A percentile compares a stretch with the other conserved stretches of the same genome.
phyloP scores from a whole-genome alignment of 1,140 invertebrate species.

The Zaprionus ghesquierei region DNA sequence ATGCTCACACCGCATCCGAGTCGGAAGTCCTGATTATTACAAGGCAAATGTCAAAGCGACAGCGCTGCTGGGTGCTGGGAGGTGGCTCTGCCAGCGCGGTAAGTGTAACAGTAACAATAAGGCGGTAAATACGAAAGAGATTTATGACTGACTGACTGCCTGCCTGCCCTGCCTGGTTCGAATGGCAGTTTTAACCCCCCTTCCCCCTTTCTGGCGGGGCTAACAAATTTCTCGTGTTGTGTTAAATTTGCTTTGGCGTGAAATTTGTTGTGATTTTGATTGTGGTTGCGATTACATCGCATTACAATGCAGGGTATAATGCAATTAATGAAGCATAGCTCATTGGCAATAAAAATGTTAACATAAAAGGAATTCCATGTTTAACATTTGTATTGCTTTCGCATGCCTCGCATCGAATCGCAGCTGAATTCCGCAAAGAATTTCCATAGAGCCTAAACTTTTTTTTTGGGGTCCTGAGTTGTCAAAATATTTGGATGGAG shows the following conservation, averaged over 20 bases:
- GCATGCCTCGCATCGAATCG: neutral
- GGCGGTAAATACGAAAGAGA: conserved; percentile 64
- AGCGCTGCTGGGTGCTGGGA: conserved; percentile 1
- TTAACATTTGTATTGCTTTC: conserved; percentile 45
- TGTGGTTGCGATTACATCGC: conserved; percentile 62
- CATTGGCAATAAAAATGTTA: conserved; percentile 65
- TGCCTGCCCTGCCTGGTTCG: conserved; percentile 28
- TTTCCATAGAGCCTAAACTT: neutral
- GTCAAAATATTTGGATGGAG: neutral
- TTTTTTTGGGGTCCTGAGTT: neutral
- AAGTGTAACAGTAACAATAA: conserved; percentile 55
- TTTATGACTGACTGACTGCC: conserved; percentile 50
- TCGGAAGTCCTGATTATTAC: conserved; percentile 77
- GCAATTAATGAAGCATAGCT: conserved; percentile 59
- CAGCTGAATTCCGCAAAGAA: neutral
- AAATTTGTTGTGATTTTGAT: conserved; percentile 79
- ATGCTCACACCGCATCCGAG: conserved; percentile 37
- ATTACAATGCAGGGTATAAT: conserved; percentile 40
- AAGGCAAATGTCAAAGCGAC: conserved; percentile 70
- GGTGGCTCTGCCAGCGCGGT: conserved; percentile 32
- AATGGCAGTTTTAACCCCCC: conserved; percentile 56
- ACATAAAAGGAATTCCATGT: conserved; percentile 63
- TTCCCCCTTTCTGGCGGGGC: neutral
- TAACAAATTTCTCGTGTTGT: conserved; percentile 57
- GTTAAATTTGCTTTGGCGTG: conserved; percentile 69